Evolutionary conservation across 92 coral and sea anemone species (phyloP).

Genomic region (Diadumene lineata): DNA sequence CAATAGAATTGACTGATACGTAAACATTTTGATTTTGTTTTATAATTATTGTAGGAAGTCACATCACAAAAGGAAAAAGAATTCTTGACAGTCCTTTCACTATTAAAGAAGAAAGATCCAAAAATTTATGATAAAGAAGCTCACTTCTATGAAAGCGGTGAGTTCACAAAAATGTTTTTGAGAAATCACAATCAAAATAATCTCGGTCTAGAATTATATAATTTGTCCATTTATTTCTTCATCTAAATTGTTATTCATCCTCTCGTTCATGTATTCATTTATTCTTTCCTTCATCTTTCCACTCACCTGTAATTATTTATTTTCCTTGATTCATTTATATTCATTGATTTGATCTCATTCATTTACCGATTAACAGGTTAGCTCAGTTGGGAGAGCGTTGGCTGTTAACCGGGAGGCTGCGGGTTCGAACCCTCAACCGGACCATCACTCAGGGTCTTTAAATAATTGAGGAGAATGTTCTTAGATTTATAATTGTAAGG

Average conservation of each 20-base stretch:
- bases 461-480: too few species aligned
- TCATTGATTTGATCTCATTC: background rate
- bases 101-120: slow-evolving; percentile 93
- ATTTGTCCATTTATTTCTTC: background rate
- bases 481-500: too few species aligned
- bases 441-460: too few species aligned
- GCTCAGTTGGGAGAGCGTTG: too few species aligned
- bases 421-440: too few species aligned
- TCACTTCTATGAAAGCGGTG: slow-evolving; percentile 63
- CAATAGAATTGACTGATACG: too few species aligned
- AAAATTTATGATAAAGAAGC: slow-evolving; percentile 73
- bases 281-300: background rate
- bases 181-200: background rate
- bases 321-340: background rate
- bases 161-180: background rate
- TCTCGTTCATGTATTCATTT: background rate
- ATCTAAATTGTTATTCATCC: too few species aligned
- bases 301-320: background rate
- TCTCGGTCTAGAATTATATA: background rate
- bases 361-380: too few species aligned
- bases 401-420: too few species aligned
- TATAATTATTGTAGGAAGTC: slow-evolving; percentile 53
- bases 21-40: too few species aligned
- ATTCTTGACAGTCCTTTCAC: slow-evolving; percentile 74
- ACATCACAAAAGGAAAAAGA: slow-evolving; percentile 84